These are phyloP conservation scores for Arctia plantaginis DNA, from an alignment of 2,888 invertebrate genomes.

Conservation along the genomic window DNA sequence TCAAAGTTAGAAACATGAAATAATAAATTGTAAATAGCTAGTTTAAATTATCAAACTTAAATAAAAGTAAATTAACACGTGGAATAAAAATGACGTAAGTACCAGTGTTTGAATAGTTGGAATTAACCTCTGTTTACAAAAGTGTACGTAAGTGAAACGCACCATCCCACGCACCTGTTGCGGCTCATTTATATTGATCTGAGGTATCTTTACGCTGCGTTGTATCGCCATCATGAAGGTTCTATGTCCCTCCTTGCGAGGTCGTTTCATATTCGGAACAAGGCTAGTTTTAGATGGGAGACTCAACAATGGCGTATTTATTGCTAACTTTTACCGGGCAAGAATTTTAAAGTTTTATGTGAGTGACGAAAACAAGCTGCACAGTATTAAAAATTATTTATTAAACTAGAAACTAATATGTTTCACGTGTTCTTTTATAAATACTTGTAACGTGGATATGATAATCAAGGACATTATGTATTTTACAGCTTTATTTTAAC, in stretches of 20 bases:
- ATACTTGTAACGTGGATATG: too few relatives aligned
- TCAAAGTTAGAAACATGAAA: background rate
- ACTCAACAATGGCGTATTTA: background rate
- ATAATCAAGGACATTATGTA: too few relatives aligned
- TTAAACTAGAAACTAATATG: too few relatives aligned
- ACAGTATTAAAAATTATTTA: too few relatives aligned
- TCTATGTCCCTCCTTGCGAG: constrained; percentile 10
- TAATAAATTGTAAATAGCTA: background rate
- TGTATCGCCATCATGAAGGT: constrained; percentile 22
- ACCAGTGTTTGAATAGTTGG: background rate
- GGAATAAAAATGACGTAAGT: background rate
- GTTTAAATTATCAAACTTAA: background rate
- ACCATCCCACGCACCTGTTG: constrained; percentile 47
- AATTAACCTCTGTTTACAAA: constrained; percentile 22
- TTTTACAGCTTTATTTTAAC: too few relatives aligned
- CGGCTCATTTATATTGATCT: constrained; percentile 43
- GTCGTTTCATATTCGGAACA: background rate
- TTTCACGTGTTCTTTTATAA: too few relatives aligned
- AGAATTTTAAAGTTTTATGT: too few relatives aligned
- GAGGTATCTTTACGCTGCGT: constrained; percentile 27
- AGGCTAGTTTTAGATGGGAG: background rate
- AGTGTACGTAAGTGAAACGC: constrained; percentile 14
- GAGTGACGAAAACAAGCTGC: too few relatives aligned
- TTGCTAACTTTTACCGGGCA: too few relatives aligned
- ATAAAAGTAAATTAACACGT: background rate